These are phyloP conservation scores for Orientallactaga bullata DNA, from an alignment of 2,113 vertebrate genomes.

Conservation along the genomic window DNA sequence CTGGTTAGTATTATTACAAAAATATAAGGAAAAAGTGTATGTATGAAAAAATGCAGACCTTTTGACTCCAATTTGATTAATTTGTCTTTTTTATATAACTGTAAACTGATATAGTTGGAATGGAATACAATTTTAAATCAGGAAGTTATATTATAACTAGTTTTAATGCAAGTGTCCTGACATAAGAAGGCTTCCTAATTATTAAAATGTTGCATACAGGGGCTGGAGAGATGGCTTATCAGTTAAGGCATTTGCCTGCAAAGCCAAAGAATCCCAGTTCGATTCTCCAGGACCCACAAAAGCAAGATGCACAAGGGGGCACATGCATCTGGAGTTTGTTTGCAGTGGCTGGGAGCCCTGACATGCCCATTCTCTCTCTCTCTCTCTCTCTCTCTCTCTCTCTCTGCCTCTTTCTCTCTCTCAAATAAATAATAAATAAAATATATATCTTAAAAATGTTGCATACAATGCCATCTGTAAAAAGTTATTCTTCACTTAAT, in stretches of 20 bases:
- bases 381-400: too few species aligned
- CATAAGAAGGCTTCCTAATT: background rate
- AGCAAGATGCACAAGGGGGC: too few species aligned
- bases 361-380: too few species aligned
- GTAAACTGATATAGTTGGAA: background rate
- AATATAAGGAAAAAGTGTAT: background rate
- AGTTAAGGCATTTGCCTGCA: too few species aligned
- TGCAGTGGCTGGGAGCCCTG: too few species aligned
- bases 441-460: background rate
- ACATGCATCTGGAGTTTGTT: too few species aligned
- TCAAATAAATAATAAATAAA: too few species aligned
- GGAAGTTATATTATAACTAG: background rate
- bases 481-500: background rate
- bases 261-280: too few species aligned
- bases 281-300: too few species aligned
- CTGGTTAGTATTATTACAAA: background rate
- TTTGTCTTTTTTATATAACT: background rate
- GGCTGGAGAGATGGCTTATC: background rate
- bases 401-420: too few species aligned
- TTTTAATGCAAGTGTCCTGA: background rate
- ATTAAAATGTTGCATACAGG: background rate
- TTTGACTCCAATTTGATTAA: constrained; percentile 38
- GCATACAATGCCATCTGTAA: background rate
- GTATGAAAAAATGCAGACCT: background rate
- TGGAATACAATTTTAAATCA: background rate